These are phyloP conservation scores for Apocheima hispidaria DNA, from an alignment of 2,888 invertebrate genomes.

Conservation along the genomic window DNA sequence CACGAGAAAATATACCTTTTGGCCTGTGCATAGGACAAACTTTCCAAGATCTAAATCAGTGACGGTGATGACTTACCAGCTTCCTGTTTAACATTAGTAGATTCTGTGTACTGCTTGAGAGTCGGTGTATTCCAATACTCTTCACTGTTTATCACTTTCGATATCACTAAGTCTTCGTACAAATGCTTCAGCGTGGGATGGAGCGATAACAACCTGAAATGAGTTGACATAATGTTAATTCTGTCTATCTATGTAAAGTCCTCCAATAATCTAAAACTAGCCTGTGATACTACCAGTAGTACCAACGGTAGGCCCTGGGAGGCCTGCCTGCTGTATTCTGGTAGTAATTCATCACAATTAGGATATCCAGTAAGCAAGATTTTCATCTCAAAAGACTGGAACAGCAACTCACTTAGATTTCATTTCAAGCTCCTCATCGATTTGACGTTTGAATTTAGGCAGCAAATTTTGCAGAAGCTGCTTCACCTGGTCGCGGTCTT, in stretches of 20 bases:
- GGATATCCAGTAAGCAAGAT: no score
- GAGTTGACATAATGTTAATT: constrained; percentile 2
- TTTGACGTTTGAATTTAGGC: constrained; percentile 97
- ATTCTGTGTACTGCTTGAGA: constrained; percentile 90
- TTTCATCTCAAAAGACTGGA: constrained; percentile 11
- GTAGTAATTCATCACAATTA: no score
- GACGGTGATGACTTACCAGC: constrained; percentile 86
- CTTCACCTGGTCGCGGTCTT: constrained; percentile 97
- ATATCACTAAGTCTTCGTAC: constrained; percentile 98
- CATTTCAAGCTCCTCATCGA: constrained; percentile 95
- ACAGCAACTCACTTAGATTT: constrained; percentile 88
- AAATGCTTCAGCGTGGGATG: constrained; percentile 96
- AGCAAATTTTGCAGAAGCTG: constrained; percentile 95
- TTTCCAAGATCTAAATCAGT: background rate
- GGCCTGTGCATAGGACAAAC: background rate
- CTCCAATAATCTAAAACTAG: no score
- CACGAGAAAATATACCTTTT: no score
- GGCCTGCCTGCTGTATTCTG: no score
- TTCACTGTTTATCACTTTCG: constrained; percentile 97
- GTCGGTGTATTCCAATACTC: constrained; percentile 99
- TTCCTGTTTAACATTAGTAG: constrained; percentile 91
- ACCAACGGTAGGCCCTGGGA: no score
- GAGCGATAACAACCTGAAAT: constrained; percentile 91
- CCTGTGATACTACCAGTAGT: no score
- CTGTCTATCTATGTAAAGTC: no score